phyloP scores from a whole-genome alignment of 1,140 invertebrate species.

The Camponotus pennsylvanicus region DNA sequence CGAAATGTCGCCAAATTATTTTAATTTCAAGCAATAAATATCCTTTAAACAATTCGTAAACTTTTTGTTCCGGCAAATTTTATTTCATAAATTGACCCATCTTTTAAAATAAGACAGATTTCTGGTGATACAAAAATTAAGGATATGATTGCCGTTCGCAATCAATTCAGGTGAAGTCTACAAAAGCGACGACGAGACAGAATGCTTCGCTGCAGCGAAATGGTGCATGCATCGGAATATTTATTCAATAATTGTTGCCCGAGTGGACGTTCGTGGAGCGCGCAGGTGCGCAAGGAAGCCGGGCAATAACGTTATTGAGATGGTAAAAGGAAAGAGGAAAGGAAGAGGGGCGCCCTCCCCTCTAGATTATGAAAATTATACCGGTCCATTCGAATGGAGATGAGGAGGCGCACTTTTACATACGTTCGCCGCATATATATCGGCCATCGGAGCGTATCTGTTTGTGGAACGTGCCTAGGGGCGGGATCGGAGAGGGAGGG shows the following conservation, averaged over 20 bases:
- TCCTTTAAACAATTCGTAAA: too few relatives aligned
- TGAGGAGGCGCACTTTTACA: slow-evolving; percentile 34
- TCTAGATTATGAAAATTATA: slow-evolving; percentile 51
- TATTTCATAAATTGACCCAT: not conserved
- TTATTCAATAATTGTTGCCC: slow-evolving; percentile 32
- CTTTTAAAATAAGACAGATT: not conserved
- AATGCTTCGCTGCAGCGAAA: not conserved
- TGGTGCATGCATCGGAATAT: slow-evolving; percentile 8
- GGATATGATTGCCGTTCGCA: not conserved
- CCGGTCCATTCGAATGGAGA: slow-evolving; percentile 44
- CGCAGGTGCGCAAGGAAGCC: slow-evolving; percentile 16
- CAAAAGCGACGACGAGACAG: not conserved
- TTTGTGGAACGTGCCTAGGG: slow-evolving; percentile 46
- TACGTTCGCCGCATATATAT: slow-evolving; percentile 35
- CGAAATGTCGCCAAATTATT: too few relatives aligned
- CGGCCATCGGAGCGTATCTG: slow-evolving; percentile 32
- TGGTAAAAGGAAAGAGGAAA: not conserved
- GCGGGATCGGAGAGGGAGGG: not conserved
- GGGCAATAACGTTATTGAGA: slow-evolving; percentile 32
- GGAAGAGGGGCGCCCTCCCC: too few relatives aligned
- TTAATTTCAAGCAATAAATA: too few relatives aligned
- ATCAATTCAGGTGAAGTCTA: not conserved
- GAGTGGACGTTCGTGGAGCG: not conserved
- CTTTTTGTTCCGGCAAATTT: not conserved
- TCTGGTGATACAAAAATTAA: not conserved